A percentile compares a stretch with the other conserved stretches of the same genome.
phyloP scores from a whole-genome alignment of 2,113 vertebrate genomes.

The Turdus rufiventris region DNA sequence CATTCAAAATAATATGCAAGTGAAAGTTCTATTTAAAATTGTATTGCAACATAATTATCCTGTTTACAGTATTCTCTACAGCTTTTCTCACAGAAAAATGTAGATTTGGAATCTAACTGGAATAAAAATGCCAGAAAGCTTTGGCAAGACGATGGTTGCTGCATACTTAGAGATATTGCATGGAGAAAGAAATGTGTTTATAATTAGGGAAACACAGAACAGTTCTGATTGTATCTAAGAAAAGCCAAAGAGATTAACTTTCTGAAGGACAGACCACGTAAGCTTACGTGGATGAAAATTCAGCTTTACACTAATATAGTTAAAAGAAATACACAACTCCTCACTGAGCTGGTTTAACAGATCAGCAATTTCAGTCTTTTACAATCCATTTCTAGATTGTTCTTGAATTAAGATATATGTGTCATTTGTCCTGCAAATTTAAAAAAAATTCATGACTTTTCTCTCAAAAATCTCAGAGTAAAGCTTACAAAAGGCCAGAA shows the following conservation, averaged over 20 bases:
- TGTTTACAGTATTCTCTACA: constrained; percentile 72
- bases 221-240: constrained; percentile 65
- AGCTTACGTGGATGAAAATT: constrained; percentile 53
- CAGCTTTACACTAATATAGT: constrained; percentile 4
- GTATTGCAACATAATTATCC: constrained; percentile 61
- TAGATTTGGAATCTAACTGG: constrained; percentile 70
- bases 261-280: constrained; percentile 61
- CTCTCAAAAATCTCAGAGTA: not conserved
- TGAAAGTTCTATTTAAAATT: constrained; percentile 52
- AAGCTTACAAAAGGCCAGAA: not conserved
- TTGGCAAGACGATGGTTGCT: constrained; percentile 61
- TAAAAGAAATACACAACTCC: constrained; percentile 24
- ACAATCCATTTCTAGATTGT: not conserved
- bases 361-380: not conserved
- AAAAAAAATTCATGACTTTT: not conserved
- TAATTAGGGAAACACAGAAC: constrained; percentile 70
- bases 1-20: constrained; percentile 38
- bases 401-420: not conserved
- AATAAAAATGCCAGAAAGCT: constrained; percentile 71
- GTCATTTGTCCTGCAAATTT: not conserved
- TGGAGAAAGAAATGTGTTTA: constrained; percentile 76
- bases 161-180: constrained; percentile 64
- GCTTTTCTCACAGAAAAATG: constrained; percentile 75
- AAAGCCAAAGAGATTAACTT: constrained; percentile 60
- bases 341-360: not conserved